Conservation (phyloP, 2,113 vertebrate species). For the Saguinus imperator region DNA sequence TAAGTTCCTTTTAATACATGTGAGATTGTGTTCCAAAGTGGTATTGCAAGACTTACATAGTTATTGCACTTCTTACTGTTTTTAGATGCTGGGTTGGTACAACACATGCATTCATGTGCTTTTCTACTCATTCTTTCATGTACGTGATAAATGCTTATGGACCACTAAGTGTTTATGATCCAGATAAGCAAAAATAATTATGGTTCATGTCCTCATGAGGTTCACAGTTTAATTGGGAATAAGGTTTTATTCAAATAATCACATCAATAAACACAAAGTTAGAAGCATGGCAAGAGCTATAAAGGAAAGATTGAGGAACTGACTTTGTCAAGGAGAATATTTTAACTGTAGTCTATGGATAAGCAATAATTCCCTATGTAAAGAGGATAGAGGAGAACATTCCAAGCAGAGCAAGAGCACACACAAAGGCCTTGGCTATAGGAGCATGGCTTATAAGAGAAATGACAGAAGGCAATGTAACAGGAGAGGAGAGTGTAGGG, state of each 20-base stretch:
- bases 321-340: background rate
- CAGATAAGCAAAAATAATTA: background rate
- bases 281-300: background rate
- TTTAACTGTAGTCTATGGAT: background rate
- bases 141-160: background rate
- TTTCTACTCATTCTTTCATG: background rate
- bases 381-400: background rate
- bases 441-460: background rate
- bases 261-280: background rate
- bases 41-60: background rate
- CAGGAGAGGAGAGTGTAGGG: background rate
- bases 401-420: background rate
- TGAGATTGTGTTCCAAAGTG: background rate
- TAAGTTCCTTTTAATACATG: background rate
- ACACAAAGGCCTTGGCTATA: background rate
- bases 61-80: background rate
- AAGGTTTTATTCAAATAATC: background rate
- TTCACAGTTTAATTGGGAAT: background rate
- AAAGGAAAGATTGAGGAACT: slow-evolving; percentile 10
- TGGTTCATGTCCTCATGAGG: background rate
- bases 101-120: background rate
- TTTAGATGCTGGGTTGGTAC: background rate
- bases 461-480: background rate
- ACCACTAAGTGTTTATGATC: background rate
- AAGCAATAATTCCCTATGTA: background rate